These are phyloP conservation scores for Choloepus hoffmanni DNA, from an alignment of 2,113 vertebrate genomes.

Conservation along the genomic window DNA sequence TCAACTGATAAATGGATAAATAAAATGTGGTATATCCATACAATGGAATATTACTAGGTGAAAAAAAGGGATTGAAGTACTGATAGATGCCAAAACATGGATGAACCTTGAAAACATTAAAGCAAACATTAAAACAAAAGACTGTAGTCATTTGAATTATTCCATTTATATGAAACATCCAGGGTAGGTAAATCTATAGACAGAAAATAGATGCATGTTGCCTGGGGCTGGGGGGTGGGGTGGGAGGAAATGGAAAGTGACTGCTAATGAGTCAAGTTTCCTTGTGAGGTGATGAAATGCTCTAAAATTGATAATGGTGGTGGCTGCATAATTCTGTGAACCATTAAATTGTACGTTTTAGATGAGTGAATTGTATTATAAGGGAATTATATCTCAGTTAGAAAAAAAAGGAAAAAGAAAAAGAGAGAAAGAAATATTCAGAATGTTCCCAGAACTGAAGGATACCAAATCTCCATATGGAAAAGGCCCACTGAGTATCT, in stretches of 20 bases:
- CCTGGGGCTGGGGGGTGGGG: no score
- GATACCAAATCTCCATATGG: neutral
- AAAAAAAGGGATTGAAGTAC: neutral
- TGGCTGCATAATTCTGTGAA: neutral
- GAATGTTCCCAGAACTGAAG: neutral
- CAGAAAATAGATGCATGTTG: no score
- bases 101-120: conserved; percentile 12
- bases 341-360: neutral
- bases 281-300: neutral
- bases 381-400: neutral
- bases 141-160: neutral
- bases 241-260: no score
- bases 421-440: neutral
- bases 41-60: neutral
- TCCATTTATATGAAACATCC: no score
- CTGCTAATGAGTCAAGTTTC: neutral
- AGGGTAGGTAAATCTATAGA: no score
- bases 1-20: no score
- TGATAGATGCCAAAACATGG: neutral
- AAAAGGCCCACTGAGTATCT: neutral
- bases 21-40: no score
- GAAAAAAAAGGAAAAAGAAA: neutral
- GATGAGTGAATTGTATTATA: neutral
- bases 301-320: neutral
- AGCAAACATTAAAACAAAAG: neutral